Percentiles rank a stretch among this genome's conserved stretches.
Conservation (phyloP, 2,113 vertebrate genomes). For the Corydoras sp. region DNA sequence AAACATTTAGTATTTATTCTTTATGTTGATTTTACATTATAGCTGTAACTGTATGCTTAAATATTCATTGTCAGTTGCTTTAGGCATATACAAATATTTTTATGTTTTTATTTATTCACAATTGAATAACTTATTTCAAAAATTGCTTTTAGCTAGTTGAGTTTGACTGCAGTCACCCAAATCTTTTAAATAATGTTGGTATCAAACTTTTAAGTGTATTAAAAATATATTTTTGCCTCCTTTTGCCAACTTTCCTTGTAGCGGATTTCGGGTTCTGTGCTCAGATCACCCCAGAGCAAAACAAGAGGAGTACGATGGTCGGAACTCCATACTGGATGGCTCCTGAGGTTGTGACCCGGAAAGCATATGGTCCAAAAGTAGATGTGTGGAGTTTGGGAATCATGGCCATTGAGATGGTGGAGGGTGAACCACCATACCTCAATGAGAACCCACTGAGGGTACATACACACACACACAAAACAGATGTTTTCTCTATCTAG, state of each 20-base stretch:
- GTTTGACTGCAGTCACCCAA: too few species aligned
- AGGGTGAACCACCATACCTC: conserved; percentile 97
- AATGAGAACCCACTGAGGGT: conserved; percentile 99
- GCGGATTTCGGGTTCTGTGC: conserved; percentile 99
- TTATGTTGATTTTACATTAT: too few species aligned
- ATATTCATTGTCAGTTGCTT: too few species aligned
- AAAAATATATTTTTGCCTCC: too few species aligned
- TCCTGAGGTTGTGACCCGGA: conserved; percentile 94
- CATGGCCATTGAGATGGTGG: conserved; percentile 99
- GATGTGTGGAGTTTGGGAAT: conserved; percentile 98
- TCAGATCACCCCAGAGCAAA: conserved; percentile 97
- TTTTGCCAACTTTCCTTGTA: conserved; percentile 46
- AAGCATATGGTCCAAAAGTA: conserved; percentile 95
- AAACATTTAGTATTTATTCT: too few species aligned
- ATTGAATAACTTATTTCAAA: too few species aligned
- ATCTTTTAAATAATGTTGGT: too few species aligned
- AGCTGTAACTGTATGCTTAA: too few species aligned
- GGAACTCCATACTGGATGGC: conserved; percentile 99
- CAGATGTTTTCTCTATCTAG: background rate
- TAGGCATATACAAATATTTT: too few species aligned
- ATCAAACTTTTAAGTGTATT: too few species aligned
- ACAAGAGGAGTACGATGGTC: conserved; percentile 98
- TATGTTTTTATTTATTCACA: too few species aligned
- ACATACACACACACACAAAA: conserved; percentile 31
- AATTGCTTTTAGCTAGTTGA: too few species aligned